phyloP scores from a whole-genome alignment of 2,888 invertebrate species.

The Palloptera scutellata region DNA sequence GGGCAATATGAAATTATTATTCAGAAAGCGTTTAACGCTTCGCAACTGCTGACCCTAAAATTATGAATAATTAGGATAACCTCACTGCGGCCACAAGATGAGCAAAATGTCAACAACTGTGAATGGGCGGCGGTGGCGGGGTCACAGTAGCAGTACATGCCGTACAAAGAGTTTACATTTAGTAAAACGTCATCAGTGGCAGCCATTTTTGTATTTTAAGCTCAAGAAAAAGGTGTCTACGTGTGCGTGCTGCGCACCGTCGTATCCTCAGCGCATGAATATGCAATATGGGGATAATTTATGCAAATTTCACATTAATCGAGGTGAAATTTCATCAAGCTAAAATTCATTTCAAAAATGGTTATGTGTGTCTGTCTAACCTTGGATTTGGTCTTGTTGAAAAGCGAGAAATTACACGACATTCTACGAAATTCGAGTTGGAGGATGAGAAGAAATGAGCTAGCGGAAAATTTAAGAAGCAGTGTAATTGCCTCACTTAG shows the following conservation, averaged over 20 bases:
- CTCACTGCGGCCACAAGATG: conserved; percentile 60
- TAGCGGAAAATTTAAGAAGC: no score
- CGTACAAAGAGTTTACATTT: conserved; percentile 35
- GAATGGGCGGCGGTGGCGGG: conserved; percentile 10
- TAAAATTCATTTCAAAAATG: conserved; percentile 37
- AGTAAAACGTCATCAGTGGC: conserved; percentile 33
- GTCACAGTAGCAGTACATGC: conserved; percentile 2
- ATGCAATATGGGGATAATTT: conserved; percentile 65
- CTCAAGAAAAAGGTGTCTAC: conserved; percentile 11
- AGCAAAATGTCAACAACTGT: conserved; percentile 30
- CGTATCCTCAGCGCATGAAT: conserved; percentile 52
- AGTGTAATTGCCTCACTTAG: conserved; percentile 53
- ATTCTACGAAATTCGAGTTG: conserved; percentile 33
- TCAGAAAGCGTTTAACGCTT: conserved; percentile 48
- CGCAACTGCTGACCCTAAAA: conserved; percentile 49
- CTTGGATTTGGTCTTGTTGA: conserved; percentile 34
- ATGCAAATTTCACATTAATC: conserved; percentile 64
- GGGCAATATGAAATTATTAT: conserved; percentile 42
- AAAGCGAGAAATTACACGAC: conserved; percentile 30
- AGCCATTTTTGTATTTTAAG: conserved; percentile 24
- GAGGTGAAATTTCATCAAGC: conserved; percentile 50
- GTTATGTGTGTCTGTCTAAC: conserved; percentile 27
- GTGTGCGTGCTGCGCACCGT: conserved; percentile 14
- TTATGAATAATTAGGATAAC: conserved; percentile 59
- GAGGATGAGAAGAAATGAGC: conserved; percentile 11